Evolutionary conservation across 2,888 invertebrate genomes (phyloP).

Genomic region (Lepas anatifera): DNA sequence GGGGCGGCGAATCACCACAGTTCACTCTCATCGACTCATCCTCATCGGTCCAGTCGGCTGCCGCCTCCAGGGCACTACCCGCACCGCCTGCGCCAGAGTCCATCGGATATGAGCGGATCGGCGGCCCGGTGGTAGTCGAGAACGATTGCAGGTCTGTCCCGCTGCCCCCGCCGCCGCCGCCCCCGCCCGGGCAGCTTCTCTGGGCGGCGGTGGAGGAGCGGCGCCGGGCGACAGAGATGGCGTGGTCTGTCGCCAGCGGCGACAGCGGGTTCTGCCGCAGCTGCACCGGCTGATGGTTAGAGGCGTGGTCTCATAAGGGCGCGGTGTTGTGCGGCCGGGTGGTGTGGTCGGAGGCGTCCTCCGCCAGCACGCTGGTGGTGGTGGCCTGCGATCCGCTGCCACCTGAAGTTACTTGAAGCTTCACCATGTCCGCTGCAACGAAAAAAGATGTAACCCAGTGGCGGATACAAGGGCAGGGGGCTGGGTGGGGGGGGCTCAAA

Average conservation of each 20-base stretch:
- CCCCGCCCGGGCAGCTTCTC: too few relatives aligned
- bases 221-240: background rate
- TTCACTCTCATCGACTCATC: background rate
- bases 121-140: background rate
- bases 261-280: background rate
- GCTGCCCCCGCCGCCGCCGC: too few relatives aligned
- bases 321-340: background rate
- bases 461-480: too few relatives aligned
- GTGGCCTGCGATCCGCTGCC: background rate
- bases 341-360: background rate
- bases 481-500: too few relatives aligned
- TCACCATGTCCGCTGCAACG: background rate
- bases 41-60: background rate
- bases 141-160: too few relatives aligned
- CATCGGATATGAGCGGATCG: background rate
- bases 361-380: background rate
- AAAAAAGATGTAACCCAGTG: too few relatives aligned
- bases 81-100: background rate
- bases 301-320: background rate
- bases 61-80: too few relatives aligned
- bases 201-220: background rate
- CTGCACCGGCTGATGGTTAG: background rate
- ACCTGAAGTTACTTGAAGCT: background rate
- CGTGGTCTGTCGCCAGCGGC: background rate
- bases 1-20: background rate